These are phyloP conservation scores for Nyctalus aviator DNA, from an alignment of 2,797 vertebrate genomes.

Conservation along the genomic window DNA sequence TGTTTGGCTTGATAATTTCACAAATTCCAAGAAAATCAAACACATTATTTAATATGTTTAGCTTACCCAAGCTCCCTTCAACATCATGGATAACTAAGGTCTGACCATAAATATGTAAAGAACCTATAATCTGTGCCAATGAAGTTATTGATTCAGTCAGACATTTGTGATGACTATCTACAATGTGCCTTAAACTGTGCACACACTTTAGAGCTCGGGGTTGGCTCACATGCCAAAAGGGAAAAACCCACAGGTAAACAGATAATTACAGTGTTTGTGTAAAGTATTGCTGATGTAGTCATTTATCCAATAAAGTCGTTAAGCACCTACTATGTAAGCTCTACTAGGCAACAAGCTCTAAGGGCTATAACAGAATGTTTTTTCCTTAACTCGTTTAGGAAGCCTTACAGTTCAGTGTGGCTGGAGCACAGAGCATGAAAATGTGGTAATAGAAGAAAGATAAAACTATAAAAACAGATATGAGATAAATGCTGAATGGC, in stretches of 20 bases:
- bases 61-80: conserved; percentile 53
- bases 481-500: neutral
- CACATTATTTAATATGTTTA: conserved; percentile 63
- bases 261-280: neutral
- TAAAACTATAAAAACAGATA: conserved; percentile 15
- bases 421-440: neutral
- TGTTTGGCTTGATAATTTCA: conserved; percentile 76
- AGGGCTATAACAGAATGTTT: neutral
- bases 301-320: neutral
- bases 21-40: conserved; percentile 76
- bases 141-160: neutral
- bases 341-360: neutral
- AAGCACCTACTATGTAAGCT: neutral
- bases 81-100: conserved; percentile 15
- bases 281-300: conserved; percentile 9
- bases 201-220: neutral
- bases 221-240: neutral
- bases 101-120: neutral
- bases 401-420: neutral
- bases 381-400: neutral
- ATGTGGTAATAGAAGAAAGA: neutral
- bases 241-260: neutral
- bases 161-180: neutral
- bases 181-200: neutral
- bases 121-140: neutral